These are phyloP conservation scores for Lasiurus borealis DNA, from an alignment of 2,113 vertebrate genomes.

Conservation along the genomic window DNA sequence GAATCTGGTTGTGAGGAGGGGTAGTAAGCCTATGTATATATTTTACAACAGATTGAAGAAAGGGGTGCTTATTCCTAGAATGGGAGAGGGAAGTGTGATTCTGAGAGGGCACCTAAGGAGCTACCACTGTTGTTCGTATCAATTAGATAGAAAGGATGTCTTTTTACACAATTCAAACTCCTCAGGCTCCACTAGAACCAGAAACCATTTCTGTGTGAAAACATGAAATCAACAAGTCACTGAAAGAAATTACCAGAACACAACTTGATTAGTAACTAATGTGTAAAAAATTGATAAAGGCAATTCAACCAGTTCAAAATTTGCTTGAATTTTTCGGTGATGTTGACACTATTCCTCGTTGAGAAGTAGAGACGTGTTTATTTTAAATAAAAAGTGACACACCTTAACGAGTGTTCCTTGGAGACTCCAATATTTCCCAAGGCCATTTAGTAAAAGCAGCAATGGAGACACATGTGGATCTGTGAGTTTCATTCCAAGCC, in stretches of 20 bases:
- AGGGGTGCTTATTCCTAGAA: background rate
- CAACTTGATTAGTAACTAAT: background rate
- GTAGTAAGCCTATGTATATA: background rate
- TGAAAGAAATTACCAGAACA: background rate
- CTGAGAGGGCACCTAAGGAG: background rate
- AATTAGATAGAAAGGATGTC: background rate
- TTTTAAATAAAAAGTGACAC: conserved; percentile 55
- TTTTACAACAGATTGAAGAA: background rate
- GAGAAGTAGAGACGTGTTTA: background rate
- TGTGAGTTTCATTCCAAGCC: background rate
- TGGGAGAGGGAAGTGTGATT: background rate
- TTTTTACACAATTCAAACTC: background rate
- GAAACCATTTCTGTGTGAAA: background rate
- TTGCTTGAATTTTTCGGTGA: conserved; percentile 32
- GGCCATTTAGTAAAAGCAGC: conserved; percentile 16
- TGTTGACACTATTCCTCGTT: too few species aligned
- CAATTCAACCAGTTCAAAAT: conserved; percentile 6
- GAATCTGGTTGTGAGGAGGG: background rate
- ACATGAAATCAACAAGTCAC: background rate
- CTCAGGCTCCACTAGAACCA: background rate
- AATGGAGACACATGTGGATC: background rate
- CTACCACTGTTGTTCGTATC: background rate
- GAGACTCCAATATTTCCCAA: background rate
- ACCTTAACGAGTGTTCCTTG: conserved; percentile 1
- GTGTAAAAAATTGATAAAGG: background rate